Conservation (phyloP, 2,888 invertebrate genomes). For the Drosophila kambysellisi region DNA sequence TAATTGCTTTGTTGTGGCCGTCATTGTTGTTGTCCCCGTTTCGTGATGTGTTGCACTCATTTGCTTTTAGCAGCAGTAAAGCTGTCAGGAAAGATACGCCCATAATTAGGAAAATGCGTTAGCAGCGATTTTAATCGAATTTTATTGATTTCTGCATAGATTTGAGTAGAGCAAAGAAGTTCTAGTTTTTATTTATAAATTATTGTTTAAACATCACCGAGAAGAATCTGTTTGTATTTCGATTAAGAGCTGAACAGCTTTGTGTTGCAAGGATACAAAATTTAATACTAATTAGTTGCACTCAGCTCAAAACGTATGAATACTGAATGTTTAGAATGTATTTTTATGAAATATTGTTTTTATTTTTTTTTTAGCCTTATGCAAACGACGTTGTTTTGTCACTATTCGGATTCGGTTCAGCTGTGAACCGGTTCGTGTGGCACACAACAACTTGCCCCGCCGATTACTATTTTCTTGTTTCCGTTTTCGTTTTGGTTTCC, state of each 20-base stretch:
- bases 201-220: neutral
- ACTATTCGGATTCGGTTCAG: slow-evolving; percentile 1
- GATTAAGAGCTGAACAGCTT: neutral
- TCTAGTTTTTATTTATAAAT: neutral
- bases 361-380: neutral
- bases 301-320: neutral
- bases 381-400: neutral
- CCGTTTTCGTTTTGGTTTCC: slow-evolving; percentile 10
- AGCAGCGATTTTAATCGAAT: slow-evolving; percentile 3
- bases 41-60: slow-evolving; percentile 23
- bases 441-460: slow-evolving; percentile 33
- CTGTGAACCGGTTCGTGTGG: slow-evolving; percentile 34
- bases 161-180: neutral
- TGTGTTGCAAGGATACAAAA: too few relatives aligned
- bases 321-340: neutral
- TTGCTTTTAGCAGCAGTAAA: neutral
- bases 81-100: slow-evolving; percentile 19
- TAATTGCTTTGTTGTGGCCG: slow-evolving; percentile 69
- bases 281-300: neutral
- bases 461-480: slow-evolving; percentile 18
- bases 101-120: slow-evolving; percentile 11
- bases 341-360: neutral
- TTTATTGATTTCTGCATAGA: neutral
- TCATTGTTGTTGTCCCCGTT: slow-evolving; percentile 31
- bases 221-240: neutral